Conservation (phyloP, 2,113 vertebrate species). For the Lasiurus cinereus region DNA sequence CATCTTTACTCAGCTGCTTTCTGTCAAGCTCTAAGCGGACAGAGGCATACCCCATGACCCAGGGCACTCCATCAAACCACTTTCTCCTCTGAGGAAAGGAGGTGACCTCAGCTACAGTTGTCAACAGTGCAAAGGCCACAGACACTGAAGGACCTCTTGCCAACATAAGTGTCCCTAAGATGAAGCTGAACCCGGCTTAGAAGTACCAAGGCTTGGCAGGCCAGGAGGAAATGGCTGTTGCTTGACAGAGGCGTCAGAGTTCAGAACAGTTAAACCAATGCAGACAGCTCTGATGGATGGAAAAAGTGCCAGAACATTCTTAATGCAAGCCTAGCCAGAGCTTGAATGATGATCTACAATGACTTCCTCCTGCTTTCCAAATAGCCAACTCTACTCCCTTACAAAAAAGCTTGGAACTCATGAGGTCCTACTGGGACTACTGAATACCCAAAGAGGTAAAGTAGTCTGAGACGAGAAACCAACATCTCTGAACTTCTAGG, state of each 20-base stretch:
- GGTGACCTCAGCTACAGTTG: conserved; percentile 72
- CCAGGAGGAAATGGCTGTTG: conserved; percentile 11
- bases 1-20: conserved; percentile 76
- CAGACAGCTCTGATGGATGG: conserved; percentile 7
- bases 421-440: neutral
- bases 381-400: neutral
- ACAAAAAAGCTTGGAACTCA: neutral
- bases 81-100: conserved; percentile 56
- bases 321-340: conserved; percentile 2
- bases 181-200: neutral
- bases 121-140: conserved; percentile 53
- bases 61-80: conserved; percentile 59
- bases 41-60: conserved; percentile 63
- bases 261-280: conserved; percentile 59
- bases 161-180: conserved; percentile 53
- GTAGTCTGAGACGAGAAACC: neutral
- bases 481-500: conserved; percentile 27
- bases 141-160: conserved; percentile 11
- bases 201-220: neutral
- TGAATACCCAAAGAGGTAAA: conserved; percentile 30
- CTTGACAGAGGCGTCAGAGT: conserved; percentile 9
- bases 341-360: neutral
- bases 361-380: conserved; percentile 40
- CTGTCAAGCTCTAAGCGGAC: conserved; percentile 76
- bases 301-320: conserved; percentile 38